Evolutionary conservation across 2,797 vertebrate species (phyloP).

Genomic region (Anguilla pacifica): DNA sequence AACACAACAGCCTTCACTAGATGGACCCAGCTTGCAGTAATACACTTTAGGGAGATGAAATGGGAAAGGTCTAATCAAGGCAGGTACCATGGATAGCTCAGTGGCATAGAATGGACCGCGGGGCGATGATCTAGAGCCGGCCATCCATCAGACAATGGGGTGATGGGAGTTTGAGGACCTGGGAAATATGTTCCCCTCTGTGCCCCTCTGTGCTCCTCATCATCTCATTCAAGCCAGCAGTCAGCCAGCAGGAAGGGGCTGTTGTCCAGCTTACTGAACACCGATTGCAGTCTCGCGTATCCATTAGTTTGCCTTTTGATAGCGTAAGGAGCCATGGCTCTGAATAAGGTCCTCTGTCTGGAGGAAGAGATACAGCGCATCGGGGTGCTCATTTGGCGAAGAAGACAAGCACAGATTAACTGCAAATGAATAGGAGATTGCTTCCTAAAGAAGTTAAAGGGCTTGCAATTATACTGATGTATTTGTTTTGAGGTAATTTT

Average conservation of each 20-base stretch:
- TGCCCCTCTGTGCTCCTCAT: background rate
- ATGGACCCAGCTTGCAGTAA: slow-evolving; percentile 44
- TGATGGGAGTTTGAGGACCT: slow-evolving; percentile 40
- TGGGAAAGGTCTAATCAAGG: slow-evolving; percentile 35
- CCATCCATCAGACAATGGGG: slow-evolving; percentile 47
- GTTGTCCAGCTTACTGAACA: background rate
- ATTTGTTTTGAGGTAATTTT: slow-evolving; percentile 6
- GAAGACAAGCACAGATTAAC: slow-evolving; percentile 14
- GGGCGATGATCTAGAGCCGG: slow-evolving; percentile 46
- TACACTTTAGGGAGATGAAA: slow-evolving; percentile 45
- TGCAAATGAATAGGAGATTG: slow-evolving; percentile 4
- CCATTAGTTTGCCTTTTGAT: background rate
- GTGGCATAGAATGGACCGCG: slow-evolving; percentile 25
- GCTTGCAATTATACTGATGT: slow-evolving; percentile 17
- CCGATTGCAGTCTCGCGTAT: background rate
- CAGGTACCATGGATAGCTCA: slow-evolving; percentile 34
- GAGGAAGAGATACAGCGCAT: background rate
- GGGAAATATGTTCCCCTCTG: slow-evolving; percentile 47
- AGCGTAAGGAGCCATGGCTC: background rate
- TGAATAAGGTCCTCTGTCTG: background rate
- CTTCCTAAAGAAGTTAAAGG: slow-evolving; percentile 12
- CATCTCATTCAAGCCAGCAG: background rate
- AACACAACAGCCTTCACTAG: slow-evolving; percentile 44
- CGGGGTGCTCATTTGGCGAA: background rate
- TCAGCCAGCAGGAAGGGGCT: background rate